Evolutionary conservation across 2,113 vertebrate genomes (phyloP).

Genomic region (Amphilophus citrinellus): DNA sequence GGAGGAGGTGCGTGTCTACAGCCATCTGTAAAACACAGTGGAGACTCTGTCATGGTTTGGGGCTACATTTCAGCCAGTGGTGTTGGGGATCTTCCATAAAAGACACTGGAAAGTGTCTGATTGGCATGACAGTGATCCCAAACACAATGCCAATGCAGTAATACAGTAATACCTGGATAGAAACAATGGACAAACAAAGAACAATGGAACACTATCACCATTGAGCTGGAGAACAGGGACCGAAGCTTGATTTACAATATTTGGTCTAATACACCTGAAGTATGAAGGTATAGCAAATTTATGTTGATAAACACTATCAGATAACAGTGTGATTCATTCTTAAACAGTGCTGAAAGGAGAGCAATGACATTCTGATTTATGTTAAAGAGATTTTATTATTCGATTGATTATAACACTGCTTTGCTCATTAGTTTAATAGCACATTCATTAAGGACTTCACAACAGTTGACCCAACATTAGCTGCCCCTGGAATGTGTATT

Average conservation of each 20-base stretch:
- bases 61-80: not conserved
- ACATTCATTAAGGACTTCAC: slow-evolving; percentile 6
- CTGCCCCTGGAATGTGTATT: slow-evolving; percentile 23
- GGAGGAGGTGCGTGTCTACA: not conserved
- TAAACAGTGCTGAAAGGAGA: not conserved
- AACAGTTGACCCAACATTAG: slow-evolving; percentile 2
- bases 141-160: too few relatives aligned
- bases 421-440: not conserved
- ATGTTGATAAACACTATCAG: not conserved
- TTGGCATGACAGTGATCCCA: too few relatives aligned
- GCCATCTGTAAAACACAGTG: not conserved
- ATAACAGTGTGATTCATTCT: not conserved
- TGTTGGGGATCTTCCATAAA: not conserved
- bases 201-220: too few relatives aligned
- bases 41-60: not conserved
- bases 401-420: slow-evolving; percentile 2
- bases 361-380: not conserved
- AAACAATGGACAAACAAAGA: too few relatives aligned
- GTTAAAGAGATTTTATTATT: slow-evolving; percentile 35
- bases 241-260: not conserved
- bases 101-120: not conserved
- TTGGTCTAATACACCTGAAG: not conserved
- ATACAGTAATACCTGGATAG: too few relatives aligned
- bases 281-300: not conserved
- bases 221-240: too few relatives aligned